Evolutionary conservation across 1,140 invertebrate species (phyloP), one percentile per base, ranked within the genome.

Genomic region (Linepithema humile): DNA sequence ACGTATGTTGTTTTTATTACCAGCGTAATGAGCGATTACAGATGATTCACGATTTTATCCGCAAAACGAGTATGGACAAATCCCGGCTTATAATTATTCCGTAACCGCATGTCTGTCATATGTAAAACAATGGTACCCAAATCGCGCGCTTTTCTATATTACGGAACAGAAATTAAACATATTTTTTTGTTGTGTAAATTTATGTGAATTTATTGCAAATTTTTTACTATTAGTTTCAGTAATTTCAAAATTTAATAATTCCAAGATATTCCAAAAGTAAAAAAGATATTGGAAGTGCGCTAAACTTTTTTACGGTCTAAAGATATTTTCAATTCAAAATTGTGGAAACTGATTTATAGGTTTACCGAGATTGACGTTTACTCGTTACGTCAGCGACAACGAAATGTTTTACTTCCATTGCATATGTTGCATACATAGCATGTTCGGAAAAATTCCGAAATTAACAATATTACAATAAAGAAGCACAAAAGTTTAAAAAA

Each of bases 41-140:
- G 29, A 35, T 20, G 23, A 55, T 53, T 23, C 62, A 17, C 23
- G 48, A 69, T 80, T 70, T 80, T 69, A 80, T 55, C 35, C 35
- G n/a, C 3, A 35, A 29, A 12, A 55, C 38, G 35, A 69, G 48
- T 29, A 40, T 23, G 64, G 20, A 15, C 15, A 55, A 70, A 80
- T 80, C 35, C 64, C n/a, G 35, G 35, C 69, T 80, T 80, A 80
- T 43, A 55, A 70, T 80, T 69, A 70, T 55, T n/a, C 15, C 45
- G 43, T 23, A 12, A 6, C 20, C 23, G 26, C 43, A 35, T 4
- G 20, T 69, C 12, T 32, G 57, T 55, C 48, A 80, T n/a, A 43
- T n/a, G 12, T 40, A 69, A 40, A 53, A 43, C 6, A 67, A 10
- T 10, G 26, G 0, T 70, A 70, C 3, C 6, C 23, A 40, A 38